Percentiles rank a stretch among this genome's conserved stretches.
Conservation (phyloP, 2,797 vertebrate genomes). For the Rhodeus uyekii region DNA sequence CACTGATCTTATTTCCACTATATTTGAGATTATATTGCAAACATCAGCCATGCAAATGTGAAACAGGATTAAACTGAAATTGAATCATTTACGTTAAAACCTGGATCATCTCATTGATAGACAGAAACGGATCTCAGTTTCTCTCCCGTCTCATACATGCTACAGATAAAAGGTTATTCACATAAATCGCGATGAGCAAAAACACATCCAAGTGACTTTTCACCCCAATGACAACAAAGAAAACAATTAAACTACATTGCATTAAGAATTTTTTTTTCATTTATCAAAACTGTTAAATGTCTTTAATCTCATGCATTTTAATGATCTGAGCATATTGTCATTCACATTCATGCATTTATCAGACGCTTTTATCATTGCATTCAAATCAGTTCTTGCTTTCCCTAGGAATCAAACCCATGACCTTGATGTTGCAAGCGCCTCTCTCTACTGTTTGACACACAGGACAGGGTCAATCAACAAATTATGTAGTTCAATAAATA, state of each 20-base stretch:
- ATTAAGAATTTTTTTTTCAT: not conserved
- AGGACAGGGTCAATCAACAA: too few relatives aligned
- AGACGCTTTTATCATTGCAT: too few relatives aligned
- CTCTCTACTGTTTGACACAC: too few relatives aligned
- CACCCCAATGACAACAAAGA: not conserved
- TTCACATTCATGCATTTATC: too few relatives aligned
- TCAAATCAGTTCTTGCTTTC: too few relatives aligned
- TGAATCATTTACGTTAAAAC: conserved; percentile 22
- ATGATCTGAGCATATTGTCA: not conserved
- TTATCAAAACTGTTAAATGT: not conserved
- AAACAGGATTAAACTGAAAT: conserved; percentile 13
- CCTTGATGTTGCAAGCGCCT: too few relatives aligned
- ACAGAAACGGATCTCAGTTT: not conserved
- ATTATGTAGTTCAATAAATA: too few relatives aligned
- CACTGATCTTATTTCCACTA: not conserved
- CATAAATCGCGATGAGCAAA: not conserved
- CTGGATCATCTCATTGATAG: conserved; percentile 5
- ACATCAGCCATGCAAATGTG: not conserved
- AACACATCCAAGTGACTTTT: not conserved
- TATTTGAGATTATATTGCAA: conserved; percentile 19
- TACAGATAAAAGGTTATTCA: too few relatives aligned
- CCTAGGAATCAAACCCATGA: too few relatives aligned
- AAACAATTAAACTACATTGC: not conserved
- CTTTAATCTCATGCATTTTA: not conserved
- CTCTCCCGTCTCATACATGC: not conserved